A percentile compares a stretch with the other conserved stretches of the same genome.
Conservation (phyloP, 1,140 invertebrate genomes). For the Maniola jurtina region DNA sequence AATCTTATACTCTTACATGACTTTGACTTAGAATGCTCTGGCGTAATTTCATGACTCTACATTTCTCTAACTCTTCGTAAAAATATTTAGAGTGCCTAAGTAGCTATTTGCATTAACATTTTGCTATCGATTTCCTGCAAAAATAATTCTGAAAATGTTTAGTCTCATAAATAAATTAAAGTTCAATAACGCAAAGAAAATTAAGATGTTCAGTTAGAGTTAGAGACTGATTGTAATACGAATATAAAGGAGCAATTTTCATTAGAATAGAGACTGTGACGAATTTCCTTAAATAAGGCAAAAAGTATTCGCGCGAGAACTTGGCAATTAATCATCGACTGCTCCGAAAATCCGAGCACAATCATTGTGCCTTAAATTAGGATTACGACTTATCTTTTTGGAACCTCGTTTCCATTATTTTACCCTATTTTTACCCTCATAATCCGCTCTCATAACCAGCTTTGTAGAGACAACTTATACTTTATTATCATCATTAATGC, state of each 20-base stretch:
- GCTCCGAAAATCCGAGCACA: conserved; percentile 45
- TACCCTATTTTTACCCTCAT: not conserved
- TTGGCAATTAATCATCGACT: conserved; percentile 50
- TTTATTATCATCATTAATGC: too few species aligned
- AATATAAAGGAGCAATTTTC: not conserved
- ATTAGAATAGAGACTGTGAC: not conserved
- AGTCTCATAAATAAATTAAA: too few species aligned
- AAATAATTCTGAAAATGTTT: too few species aligned
- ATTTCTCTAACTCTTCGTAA: too few species aligned
- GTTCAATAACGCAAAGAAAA: too few species aligned
- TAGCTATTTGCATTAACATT: too few species aligned
- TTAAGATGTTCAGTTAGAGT: not conserved
- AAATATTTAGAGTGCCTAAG: too few species aligned
- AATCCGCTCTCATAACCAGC: not conserved
- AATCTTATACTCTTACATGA: too few species aligned
- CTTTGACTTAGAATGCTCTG: too few species aligned
- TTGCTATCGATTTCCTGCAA: too few species aligned
- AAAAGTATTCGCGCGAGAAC: conserved; percentile 45
- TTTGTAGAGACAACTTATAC: not conserved
- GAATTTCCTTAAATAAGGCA: conserved; percentile 50
- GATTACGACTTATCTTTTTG: conserved; percentile 25
- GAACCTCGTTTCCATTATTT: not conserved
- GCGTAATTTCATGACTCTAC: too few species aligned
- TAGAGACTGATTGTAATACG: not conserved
- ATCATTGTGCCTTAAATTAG: conserved; percentile 49